These are phyloP conservation scores for Glareola pratincola DNA, from an alignment of 2,113 vertebrate genomes.

Conservation along the genomic window DNA sequence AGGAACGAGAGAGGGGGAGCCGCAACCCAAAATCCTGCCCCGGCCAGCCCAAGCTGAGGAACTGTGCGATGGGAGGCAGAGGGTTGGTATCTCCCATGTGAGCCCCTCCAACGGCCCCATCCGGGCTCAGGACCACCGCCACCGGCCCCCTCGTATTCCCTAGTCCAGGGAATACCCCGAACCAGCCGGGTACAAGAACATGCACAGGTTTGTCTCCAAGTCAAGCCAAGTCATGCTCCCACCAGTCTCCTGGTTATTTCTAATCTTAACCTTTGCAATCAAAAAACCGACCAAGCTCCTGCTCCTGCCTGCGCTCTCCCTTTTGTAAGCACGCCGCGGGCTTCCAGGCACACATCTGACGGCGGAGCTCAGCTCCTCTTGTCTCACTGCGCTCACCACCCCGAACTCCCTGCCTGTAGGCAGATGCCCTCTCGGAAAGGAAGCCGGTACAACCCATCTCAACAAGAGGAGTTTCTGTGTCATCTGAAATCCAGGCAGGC, in stretches of 20 bases:
- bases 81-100: not conserved
- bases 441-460: conserved; percentile 12
- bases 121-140: not conserved
- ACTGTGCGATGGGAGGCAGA: not conserved
- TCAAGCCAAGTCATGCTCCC: not conserved
- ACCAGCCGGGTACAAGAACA: not conserved
- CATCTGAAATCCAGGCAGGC: conserved; percentile 66
- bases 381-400: not conserved
- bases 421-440: conserved; percentile 35
- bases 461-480: conserved; percentile 62
- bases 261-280: not conserved
- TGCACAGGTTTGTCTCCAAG: rapidly evolving
- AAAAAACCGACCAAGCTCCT: not conserved
- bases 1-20: not conserved
- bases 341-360: not conserved
- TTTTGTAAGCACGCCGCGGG: not conserved
- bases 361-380: not conserved
- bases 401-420: not conserved
- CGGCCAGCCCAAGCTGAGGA: not conserved
- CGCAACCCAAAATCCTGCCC: not conserved
- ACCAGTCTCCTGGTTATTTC: not conserved
- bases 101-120: not conserved
- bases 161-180: too few species aligned
- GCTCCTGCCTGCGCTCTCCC: not conserved
- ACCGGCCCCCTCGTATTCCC: too few species aligned